Percentiles rank a stretch among this genome's conserved stretches.
These are phyloP conservation scores for Myoxocephalus aenaeus DNA, from an alignment of 2,797 vertebrate species.

Conservation along the genomic window DNA sequence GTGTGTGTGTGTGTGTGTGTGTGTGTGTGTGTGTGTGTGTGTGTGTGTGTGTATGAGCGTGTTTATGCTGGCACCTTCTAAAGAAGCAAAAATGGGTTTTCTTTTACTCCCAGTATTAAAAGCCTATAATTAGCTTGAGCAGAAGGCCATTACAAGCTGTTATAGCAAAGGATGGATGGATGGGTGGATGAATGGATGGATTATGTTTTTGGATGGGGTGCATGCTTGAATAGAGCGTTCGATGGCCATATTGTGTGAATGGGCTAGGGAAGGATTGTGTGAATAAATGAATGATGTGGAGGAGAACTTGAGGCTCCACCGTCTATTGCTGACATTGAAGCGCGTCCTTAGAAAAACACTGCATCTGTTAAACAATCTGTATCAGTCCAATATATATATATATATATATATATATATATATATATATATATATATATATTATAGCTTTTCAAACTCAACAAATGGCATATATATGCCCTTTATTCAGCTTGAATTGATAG, in stretches of 20 bases:
- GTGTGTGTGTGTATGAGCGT: slow-evolving; percentile 13
- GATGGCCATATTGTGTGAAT: slow-evolving; percentile 45
- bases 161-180: slow-evolving; percentile 52
- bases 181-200: slow-evolving; percentile 50
- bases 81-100: slow-evolving; percentile 63
- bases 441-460: no score
- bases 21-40: neutral
- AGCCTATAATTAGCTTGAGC: slow-evolving; percentile 67
- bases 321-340: neutral
- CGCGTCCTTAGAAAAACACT: neutral
- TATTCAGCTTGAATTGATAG: neutral
- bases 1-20: slow-evolving; percentile 5
- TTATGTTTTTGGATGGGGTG: slow-evolving; percentile 44
- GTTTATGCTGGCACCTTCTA: slow-evolving; percentile 54
- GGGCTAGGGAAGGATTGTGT: slow-evolving; percentile 19
- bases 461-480: neutral
- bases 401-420: neutral
- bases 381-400: neutral
- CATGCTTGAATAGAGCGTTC: slow-evolving; percentile 38
- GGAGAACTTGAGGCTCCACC: neutral
- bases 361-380: neutral
- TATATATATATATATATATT: no score
- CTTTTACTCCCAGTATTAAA: slow-evolving; percentile 58
- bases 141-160: slow-evolving; percentile 71
- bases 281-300: slow-evolving; percentile 31